phyloP scores from a whole-genome alignment of 2,888 invertebrate genomes.

The Epinotia ramella region DNA sequence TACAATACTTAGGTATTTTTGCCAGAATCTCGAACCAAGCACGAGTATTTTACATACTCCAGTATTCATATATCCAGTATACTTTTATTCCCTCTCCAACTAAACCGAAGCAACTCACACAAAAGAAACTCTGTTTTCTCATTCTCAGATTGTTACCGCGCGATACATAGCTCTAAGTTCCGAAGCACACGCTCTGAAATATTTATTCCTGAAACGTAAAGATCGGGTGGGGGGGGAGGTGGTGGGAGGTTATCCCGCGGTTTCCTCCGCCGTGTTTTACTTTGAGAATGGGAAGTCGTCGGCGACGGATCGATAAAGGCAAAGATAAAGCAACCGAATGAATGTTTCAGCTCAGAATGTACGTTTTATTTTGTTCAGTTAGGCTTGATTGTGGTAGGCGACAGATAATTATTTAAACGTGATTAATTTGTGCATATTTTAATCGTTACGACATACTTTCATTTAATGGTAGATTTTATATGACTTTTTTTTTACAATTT shows the following conservation, averaged over 20 bases:
- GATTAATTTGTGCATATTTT: neutral
- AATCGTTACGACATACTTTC: neutral
- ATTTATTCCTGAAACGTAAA: constrained; percentile 86
- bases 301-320: constrained; percentile 83
- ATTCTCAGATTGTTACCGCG: constrained; percentile 83
- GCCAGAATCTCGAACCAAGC: neutral
- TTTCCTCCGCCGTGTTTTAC: constrained; percentile 85
- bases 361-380: neutral
- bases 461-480: too few species aligned
- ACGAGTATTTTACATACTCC: neutral
- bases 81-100: constrained; percentile 40
- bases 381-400: neutral
- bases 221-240: constrained; percentile 76
- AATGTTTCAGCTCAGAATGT: constrained; percentile 27
- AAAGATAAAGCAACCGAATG: constrained; percentile 73
- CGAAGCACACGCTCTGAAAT: constrained; percentile 85
- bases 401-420: neutral
- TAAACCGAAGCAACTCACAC: constrained; percentile 66
- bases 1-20: neutral
- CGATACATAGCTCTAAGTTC: constrained; percentile 85
- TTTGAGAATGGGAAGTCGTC: constrained; percentile 85
- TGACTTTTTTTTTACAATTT: too few species aligned
- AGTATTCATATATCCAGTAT: neutral
- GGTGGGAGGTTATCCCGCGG: constrained; percentile 81
- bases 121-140: constrained; percentile 77